Evolutionary conservation across 2,797 vertebrate genomes (phyloP), one percentile per base, ranked within the genome.

Genomic region (Heteromormyrus szaboi): DNA sequence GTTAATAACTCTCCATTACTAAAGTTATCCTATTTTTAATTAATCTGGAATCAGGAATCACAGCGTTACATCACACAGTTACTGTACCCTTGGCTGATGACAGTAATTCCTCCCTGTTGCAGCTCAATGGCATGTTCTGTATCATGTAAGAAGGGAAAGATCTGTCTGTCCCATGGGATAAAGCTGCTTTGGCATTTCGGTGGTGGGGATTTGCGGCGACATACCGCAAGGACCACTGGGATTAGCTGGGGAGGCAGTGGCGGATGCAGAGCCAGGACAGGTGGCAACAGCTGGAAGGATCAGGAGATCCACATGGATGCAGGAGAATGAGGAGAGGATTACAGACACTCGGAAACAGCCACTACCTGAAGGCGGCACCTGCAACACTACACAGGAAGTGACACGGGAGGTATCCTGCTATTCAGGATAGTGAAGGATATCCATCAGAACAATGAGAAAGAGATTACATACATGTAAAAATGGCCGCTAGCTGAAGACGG

Each of bases 151-250:
- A 56, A 12, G 12, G 29, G 53, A n/a, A 89, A 90, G 72, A 90
- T 91, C 91, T 89, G 93, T 89, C 90, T 72, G 22, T 97, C 95
- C 92, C 76, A 92, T 93, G 93, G 94, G 93, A 93, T 90, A 91
- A 91, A 90, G 90, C 93, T 95, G 94, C 93, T 93, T 93, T 95
- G 95, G 93, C 93, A 95, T 96, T 96, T 96, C 93, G 94, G 93
- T 95, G 95, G 96, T 94, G 94, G 90, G 95, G 92, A 96, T 96
- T 95, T 91, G 86, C 93, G 91, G 93, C 85, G 93, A 95, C 94
- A 94, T 91, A 92, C 92, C 95, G 94, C 94, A 95, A 95, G 96
- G 94, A 90, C 95, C 95, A 95, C 95, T 95, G 95, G 91, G 91
- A 91, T 94, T 91, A 96, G 97, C 95, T 96, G 90, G 94, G 37